These are phyloP conservation scores for Spheniscus mendiculus DNA, from an alignment of 2,113 vertebrate species.

Conservation along the genomic window DNA sequence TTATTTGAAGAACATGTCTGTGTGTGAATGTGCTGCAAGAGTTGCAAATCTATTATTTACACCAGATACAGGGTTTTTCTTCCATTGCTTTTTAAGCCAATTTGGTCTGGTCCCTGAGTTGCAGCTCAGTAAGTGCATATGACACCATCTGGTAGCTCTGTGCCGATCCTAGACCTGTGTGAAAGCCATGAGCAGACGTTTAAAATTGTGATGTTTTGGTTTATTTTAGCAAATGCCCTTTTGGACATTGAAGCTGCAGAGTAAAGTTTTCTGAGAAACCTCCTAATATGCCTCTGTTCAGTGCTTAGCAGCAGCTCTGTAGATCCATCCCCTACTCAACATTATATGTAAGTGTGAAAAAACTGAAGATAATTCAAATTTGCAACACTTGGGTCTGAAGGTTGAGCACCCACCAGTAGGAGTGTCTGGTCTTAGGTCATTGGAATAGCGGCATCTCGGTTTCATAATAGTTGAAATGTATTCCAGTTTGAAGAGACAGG, in stretches of 20 bases:
- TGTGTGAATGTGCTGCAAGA: neutral
- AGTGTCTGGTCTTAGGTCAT: neutral
- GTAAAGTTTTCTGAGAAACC: neutral
- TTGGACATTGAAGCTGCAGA: neutral
- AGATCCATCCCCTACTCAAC: neutral
- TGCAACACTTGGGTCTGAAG: neutral
- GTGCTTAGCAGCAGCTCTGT: neutral
- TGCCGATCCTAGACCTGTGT: neutral
- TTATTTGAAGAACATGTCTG: neutral
- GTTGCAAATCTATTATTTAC: slow-evolving; percentile 28
- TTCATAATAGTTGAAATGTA: neutral
- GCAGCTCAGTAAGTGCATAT: neutral
- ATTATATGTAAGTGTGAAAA: neutral
- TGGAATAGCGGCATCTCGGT: neutral
- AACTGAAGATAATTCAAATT: neutral
- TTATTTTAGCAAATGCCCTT: neutral
- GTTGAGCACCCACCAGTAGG: neutral
- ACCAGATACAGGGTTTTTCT: neutral
- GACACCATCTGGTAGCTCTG: neutral
- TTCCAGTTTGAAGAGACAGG: neutral
- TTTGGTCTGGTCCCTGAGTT: neutral
- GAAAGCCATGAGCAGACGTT: neutral
- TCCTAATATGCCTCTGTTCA: neutral
- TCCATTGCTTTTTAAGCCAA: neutral
- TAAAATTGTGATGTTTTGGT: neutral